Evolutionary conservation across 2,797 vertebrate genomes (phyloP), one percentile per base, ranked within the genome.

Genomic region (Mionectes olivaceus): DNA sequence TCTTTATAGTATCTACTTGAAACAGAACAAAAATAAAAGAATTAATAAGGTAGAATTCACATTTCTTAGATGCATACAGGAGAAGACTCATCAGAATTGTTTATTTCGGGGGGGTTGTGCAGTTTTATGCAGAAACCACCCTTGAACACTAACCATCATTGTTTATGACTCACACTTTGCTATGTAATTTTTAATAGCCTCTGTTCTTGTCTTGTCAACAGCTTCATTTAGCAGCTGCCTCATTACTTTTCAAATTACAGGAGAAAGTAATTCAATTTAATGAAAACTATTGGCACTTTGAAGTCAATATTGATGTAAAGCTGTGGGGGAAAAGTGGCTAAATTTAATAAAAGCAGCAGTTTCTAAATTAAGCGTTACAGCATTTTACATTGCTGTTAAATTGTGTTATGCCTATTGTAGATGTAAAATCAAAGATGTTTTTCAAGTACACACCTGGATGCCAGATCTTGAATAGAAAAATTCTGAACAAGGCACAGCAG

Each of bases 281-380:
- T 84, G 81, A 84, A 83, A 89, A 74, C 61, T 76, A 59, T 83
- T 81, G 86, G 21, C 37, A 67, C 56, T 95, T 87, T 93, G 64
- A 93, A 94, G 87, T 90, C 67, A 89, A 88, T 94, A 90, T 87
- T 83, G 68, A 92, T 95, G 49, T 87, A 89, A 95, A 94, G 60
- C 94, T 89, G 47, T 47, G 35, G 84, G 87, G 81, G 47, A 24
- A 87, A 76, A 57, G 44, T 52, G 85, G n/a, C 10, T 80, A 84
- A 87, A 89, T 89, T 93, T 94, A 94, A 96, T 93, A 89, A 84
- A 89, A 90, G 19, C 33, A 82, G 43, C 56, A 52, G 56, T 89
- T 95, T 89, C 59, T 82, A 92, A 94, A 84, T 95, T 87, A 91
- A 73, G 33, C 47, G 69, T 28, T 56, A 46, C 90, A 56, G 17